Base-by-base conservation (phyloP, 35 echinoderm and acorn worm species). In the Holothuria glaberrima region DNA sequence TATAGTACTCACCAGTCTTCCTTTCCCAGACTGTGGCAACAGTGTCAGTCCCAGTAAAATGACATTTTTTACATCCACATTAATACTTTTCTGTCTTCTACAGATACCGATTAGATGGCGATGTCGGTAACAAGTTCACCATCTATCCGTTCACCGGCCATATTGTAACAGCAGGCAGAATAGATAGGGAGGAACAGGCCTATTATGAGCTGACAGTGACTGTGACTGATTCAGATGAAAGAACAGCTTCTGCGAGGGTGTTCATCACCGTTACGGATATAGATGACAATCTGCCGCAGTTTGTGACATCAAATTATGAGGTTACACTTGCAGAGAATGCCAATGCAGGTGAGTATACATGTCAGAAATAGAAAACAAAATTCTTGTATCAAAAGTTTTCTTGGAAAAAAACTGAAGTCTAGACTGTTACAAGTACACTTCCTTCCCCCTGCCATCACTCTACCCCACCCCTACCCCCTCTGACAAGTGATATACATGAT, bases 281-380 rank as follows among this genome's bases (percentile, higher is more conserved):
- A 38, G 95, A 99, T 34, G 97, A 99, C 85, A 94, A 95, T 41
- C 87, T 75, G 28, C 97, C 97, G 1, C 82, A 69, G 17, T 99
- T 99, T 78, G 69, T 36, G 2, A 44, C 61, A 9, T 58, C 82
- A 12, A 59, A 65, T 20, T 95, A 91, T 21, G 25, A 75, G 44
- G 88, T 87, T 20, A 58, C 66, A 21, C 30, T 98, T 14, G 93
- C 96, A 10, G 48, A 50, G 22, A 82, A 82, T 82, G 79, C 79
- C n/a, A 82, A 50, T 27, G 79, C 79, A 82, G 79, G 79, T 84
- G 20, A 58, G 50, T 19, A 14, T 14, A 54, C 13, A 14, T 41
- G 50, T 5, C 50, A 54, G 9, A 54, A 54, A 9, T 9, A 54
- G 50, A 9, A 54, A 54, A 54, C 3, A 9, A 12, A 54, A 14